A percentile compares a stretch with the other conserved stretches of the same genome.
Conservation (phyloP, 2,113 vertebrate genomes). For the Mustela lutreola region DNA sequence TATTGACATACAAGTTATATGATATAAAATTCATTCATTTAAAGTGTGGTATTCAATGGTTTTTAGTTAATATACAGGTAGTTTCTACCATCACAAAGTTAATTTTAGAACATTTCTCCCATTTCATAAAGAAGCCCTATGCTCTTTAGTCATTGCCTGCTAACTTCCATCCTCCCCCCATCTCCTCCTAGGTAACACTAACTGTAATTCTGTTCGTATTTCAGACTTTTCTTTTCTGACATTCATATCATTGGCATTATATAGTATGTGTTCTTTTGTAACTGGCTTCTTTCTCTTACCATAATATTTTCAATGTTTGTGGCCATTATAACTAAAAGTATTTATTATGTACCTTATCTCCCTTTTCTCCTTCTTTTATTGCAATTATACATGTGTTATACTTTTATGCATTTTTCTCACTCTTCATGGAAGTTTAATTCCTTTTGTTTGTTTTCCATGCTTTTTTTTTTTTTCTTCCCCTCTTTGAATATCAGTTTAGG, state of each 20-base stretch:
- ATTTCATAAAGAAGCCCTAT: neutral
- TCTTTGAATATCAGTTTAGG: neutral
- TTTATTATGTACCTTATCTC: neutral
- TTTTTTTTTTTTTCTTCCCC: too few species aligned
- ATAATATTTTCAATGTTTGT: neutral
- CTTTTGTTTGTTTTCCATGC: neutral
- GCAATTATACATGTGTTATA: neutral
- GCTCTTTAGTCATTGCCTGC: neutral
- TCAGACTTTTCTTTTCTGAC: neutral
- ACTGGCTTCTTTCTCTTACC: neutral
- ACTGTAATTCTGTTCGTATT: neutral
- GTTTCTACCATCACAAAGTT: neutral
- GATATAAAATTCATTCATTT: neutral
- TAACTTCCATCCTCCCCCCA: rapidly evolving
- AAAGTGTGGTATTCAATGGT: neutral
- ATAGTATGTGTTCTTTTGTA: neutral
- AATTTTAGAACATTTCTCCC: neutral
- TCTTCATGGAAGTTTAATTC: neutral
- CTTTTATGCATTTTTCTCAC: neutral
- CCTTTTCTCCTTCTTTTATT: neutral
- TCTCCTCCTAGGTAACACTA: neutral
- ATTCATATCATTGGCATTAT: neutral
- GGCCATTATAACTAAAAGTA: neutral
- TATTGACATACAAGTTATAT: neutral
- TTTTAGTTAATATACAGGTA: neutral